These are phyloP conservation scores for Anabas testudineus DNA, from an alignment of 2,797 vertebrate species.

Conservation along the genomic window DNA sequence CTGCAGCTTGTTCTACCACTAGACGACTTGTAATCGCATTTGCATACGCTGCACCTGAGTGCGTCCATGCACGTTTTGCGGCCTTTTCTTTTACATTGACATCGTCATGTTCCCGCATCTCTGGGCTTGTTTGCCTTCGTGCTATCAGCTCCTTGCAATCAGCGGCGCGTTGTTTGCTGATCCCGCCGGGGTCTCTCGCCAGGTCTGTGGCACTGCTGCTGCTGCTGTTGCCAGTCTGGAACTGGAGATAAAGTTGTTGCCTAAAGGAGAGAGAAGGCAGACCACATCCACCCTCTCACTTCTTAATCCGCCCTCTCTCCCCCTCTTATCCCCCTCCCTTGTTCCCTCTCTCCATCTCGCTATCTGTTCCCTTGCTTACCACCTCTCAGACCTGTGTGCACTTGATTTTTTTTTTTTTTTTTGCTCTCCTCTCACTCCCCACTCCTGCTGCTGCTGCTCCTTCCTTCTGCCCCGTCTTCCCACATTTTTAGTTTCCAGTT, in stretches of 20 bases:
- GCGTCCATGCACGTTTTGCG: no score
- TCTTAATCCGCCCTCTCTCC: conserved; percentile 55
- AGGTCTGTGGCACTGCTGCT: conserved; percentile 47
- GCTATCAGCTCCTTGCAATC: conserved; percentile 54
- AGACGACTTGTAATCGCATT: no score
- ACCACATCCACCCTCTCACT: conserved; percentile 58
- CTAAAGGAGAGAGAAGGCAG: conserved; percentile 57
- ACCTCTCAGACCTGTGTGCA: conserved; percentile 60
- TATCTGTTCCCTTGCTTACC: conserved; percentile 51
- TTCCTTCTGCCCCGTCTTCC: conserved; percentile 16
- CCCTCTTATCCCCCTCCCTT: conserved; percentile 53
- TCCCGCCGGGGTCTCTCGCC: conserved; percentile 22
- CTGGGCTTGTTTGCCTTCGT: background rate
- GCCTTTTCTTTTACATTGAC: background rate
- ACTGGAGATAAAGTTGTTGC: conserved; percentile 75
- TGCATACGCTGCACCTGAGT: no score
- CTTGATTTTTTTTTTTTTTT: conserved; percentile 17
- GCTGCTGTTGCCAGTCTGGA: conserved; percentile 68
- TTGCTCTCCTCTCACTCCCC: background rate
- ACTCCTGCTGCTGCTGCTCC: conserved; percentile 23
- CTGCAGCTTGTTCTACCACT: no score
- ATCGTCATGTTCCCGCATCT: background rate
- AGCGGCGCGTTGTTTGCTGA: conserved; percentile 40
- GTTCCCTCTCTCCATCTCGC: conserved; percentile 59
- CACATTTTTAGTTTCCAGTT: conserved; percentile 30